These are phyloP conservation scores for Muscidifurax raptorellus DNA, from an alignment of 1,140 invertebrate species.

Conservation along the genomic window DNA sequence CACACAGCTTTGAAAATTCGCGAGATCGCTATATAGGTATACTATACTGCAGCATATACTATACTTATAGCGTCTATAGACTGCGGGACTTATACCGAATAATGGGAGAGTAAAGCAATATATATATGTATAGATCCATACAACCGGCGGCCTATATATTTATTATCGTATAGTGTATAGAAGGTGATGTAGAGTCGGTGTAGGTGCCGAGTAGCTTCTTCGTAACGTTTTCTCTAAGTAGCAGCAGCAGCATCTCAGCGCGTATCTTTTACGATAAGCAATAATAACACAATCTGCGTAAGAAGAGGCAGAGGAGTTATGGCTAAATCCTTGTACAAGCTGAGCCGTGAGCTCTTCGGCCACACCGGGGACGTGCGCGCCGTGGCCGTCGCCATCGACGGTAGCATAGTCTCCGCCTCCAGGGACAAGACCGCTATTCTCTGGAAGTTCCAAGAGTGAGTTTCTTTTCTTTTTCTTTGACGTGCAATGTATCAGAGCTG, in stretches of 20 bases:
- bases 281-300: background rate
- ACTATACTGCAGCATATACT: no score
- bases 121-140: no score
- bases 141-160: no score
- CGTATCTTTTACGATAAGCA: background rate
- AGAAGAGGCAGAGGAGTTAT: constrained; percentile 41
- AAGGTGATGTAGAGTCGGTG: no score
- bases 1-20: no score
- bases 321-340: constrained; percentile 78
- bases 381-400: constrained; percentile 81
- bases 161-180: no score
- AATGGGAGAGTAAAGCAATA: no score
- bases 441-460: constrained; percentile 88
- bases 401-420: constrained; percentile 88
- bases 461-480: background rate
- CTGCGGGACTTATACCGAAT: no score
- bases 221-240: background rate
- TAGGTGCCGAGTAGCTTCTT: background rate
- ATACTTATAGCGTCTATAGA: no score
- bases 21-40: no score
- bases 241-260: background rate
- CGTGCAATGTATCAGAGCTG: background rate
- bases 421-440: constrained; percentile 90
- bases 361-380: constrained; percentile 91
- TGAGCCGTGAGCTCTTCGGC: constrained; percentile 85